Percentiles rank a stretch among this genome's conserved stretches.
Evolutionary conservation across 2,113 vertebrate species (phyloP).

Genomic region (Mastomys natalensis): DNA sequence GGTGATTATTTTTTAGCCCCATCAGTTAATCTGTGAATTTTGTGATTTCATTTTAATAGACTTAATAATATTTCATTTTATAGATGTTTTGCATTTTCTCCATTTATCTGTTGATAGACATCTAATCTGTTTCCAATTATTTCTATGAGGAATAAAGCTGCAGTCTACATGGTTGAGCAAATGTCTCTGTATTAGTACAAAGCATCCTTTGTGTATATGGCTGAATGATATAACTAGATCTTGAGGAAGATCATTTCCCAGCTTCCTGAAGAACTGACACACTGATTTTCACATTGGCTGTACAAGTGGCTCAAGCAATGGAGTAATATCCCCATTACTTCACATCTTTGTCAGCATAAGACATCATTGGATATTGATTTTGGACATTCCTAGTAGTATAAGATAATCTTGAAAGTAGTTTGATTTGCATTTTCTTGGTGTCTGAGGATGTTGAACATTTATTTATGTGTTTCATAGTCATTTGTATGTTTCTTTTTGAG

Average conservation of each 20-base stretch:
- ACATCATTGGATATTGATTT: not conserved
- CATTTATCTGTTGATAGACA: not conserved
- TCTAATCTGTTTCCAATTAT: not conserved
- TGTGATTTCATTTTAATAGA: not conserved
- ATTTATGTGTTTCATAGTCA: not conserved
- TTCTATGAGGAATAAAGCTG: not conserved
- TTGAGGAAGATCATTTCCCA: not conserved
- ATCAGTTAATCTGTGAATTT: not conserved
- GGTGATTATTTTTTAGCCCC: not conserved
- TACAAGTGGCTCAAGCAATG: not conserved
- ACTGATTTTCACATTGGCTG: not conserved
- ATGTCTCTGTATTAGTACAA: not conserved
- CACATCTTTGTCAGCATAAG: not conserved
- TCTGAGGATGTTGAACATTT: not conserved
- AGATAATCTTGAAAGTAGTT: not conserved
- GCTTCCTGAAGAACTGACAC: not conserved
- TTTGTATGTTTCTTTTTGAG: not conserved
- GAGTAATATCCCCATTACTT: not conserved
- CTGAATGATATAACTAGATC: not conserved
- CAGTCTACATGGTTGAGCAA: not conserved
- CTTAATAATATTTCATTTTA: not conserved
- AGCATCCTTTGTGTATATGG: not conserved
- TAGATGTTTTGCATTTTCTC: not conserved
- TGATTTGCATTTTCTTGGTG: not conserved
- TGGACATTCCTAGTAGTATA: not conserved